Evolutionary conservation across 2,888 invertebrate species (phyloP), one percentile per base, ranked within the genome.

Genomic region (Rhogogaster chlorosoma): DNA sequence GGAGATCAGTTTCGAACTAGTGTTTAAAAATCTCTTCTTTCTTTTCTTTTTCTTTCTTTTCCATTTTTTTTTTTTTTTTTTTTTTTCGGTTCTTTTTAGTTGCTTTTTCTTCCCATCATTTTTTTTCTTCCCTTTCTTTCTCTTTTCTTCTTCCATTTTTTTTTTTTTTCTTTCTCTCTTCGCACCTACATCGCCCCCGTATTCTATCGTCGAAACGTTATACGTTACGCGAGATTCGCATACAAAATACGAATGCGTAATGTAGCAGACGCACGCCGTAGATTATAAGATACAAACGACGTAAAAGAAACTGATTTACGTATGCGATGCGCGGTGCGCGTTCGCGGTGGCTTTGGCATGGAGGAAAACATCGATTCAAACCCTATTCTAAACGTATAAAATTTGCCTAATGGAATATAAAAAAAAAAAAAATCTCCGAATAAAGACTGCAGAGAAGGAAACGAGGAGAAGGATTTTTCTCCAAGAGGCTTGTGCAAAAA

Each of bases 321-420:
- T 61, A 61, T 61, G 61, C 61, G 61, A 26, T 26, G 12, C 57
- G 45, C 57, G 45, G 61, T 61, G 10, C 36, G 36, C 57, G 12
- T 22, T 26, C 3, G 12, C 26, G 61, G 61, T 26, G 22, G n/a
- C n/a, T 18, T 1, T 61, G 26, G 22, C 61, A 26, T 26, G 61
- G 61, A 61, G 61, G 61, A 61, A 61, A 61, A 61, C 61, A 61
- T 61, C 61, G 61, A 61, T 61, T 61, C 61, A 61, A 61, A 61
- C 61, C 61, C 61, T 61, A 61, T 61, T 61, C 26, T 26, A 22
- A 61, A 61, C 10, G 61, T 61, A 61, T 61, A 61, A 61, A 61
- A 61, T 61, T 61, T 61, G 10, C 61, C 61, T 61, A 61, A 61
- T 61, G 61, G 61, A 61, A 61, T 61, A 61, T 61, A 61, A 61